Conservation (phyloP, 2,797 vertebrate species). For the Chloroceryle amazona region DNA sequence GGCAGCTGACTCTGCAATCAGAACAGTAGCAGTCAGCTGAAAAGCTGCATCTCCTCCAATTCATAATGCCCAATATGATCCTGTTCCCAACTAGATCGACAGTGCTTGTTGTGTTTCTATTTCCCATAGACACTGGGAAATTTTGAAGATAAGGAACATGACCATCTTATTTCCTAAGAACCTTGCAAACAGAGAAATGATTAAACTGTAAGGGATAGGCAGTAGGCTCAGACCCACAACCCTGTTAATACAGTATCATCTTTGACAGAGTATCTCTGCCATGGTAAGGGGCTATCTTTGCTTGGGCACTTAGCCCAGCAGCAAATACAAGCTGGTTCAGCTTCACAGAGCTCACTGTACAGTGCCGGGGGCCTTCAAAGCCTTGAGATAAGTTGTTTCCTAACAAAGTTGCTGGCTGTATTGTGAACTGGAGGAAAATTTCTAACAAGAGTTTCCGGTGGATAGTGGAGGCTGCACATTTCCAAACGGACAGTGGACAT, state of each 20-base stretch:
- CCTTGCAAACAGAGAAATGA: neutral
- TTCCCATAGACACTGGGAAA: neutral
- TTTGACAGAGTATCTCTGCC: conserved; percentile 29
- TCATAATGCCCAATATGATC: neutral
- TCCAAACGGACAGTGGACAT: neutral
- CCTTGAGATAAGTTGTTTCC: neutral
- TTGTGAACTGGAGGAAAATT: neutral
- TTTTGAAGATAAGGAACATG: neutral
- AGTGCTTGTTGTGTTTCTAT: neutral
- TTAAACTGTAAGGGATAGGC: neutral
- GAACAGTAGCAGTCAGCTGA: neutral
- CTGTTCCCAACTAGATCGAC: neutral
- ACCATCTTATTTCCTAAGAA: neutral
- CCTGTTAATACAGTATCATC: neutral
- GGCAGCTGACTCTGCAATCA: neutral
- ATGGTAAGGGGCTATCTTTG: neutral
- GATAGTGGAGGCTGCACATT: neutral
- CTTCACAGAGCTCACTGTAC: neutral
- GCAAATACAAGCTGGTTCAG: conserved; percentile 27
- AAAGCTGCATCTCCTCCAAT: neutral
- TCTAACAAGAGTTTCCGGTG: neutral
- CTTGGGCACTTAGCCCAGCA: conserved; percentile 13
- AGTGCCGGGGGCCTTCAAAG: neutral
- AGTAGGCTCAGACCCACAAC: neutral
- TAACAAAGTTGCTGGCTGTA: neutral